Percentiles rank a stretch among this genome's conserved stretches.
phyloP scores from a whole-genome alignment of 2,888 invertebrate species.

The Stenodera caucasica region DNA sequence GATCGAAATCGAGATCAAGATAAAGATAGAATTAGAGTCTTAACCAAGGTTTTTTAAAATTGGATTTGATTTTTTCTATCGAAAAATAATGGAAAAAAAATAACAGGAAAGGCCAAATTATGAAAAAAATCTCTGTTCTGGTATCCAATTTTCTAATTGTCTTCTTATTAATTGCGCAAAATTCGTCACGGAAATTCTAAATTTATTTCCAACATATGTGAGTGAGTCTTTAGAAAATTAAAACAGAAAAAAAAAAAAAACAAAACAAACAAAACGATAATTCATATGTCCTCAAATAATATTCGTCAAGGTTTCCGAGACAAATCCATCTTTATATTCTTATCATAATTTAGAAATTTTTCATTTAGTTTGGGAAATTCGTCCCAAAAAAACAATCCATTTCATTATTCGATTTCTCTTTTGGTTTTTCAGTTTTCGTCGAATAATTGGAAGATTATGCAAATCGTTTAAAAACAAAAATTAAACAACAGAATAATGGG shows the following conservation, averaged over 20 bases:
- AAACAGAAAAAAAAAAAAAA: not conserved
- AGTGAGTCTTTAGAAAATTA: not conserved
- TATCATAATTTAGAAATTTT: not conserved
- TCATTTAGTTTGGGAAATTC: not conserved
- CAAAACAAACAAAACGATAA: not conserved
- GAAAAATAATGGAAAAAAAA: too few species aligned
- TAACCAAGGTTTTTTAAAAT: too few species aligned
- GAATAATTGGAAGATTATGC: conserved; percentile 6
- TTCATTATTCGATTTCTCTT: not conserved
- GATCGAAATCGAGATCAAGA: too few species aligned
- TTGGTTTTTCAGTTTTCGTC: not conserved
- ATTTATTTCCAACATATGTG: not conserved
- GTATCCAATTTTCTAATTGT: not conserved
- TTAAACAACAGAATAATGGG: too few species aligned
- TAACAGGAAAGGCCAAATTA: not conserved
- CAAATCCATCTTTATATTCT: not conserved
- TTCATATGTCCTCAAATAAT: conserved; percentile 1
- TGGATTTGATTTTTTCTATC: too few species aligned
- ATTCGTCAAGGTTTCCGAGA: not conserved
- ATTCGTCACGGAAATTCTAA: not conserved
- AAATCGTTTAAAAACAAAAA: conserved; percentile 12
- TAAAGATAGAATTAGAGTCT: too few species aligned
- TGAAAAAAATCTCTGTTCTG: not conserved
- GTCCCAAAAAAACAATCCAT: not conserved
- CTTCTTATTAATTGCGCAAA: not conserved